These are phyloP conservation scores for Timema podura DNA, from an alignment of 2,888 invertebrate genomes.

Conservation along the genomic window DNA sequence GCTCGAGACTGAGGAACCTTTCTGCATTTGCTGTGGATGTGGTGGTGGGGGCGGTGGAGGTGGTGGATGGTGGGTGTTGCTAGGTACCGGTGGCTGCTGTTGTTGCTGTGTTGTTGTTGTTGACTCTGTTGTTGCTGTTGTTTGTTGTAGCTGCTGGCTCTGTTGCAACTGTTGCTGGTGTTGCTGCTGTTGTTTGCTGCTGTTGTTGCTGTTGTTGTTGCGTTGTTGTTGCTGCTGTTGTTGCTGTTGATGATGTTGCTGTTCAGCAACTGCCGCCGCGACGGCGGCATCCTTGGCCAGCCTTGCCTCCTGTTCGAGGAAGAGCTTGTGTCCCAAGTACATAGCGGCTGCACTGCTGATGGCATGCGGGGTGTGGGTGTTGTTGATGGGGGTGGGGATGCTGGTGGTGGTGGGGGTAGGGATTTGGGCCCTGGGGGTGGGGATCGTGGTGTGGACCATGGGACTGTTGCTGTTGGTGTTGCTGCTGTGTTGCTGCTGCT, in stretches of 20 bases:
- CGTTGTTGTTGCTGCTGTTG: constrained; percentile 49
- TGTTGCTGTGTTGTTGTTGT: too few relatives aligned
- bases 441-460: constrained; percentile 33
- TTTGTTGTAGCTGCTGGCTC: constrained; percentile 47
- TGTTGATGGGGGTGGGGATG: constrained; percentile 35
- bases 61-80: constrained; percentile 44
- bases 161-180: constrained; percentile 57
- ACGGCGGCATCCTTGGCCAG: constrained; percentile 54
- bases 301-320: constrained; percentile 74
- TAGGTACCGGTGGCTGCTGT: constrained; percentile 36
- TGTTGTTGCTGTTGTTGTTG: too few relatives aligned
- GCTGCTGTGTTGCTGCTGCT: constrained; percentile 51
- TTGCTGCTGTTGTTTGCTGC: constrained; percentile 48
- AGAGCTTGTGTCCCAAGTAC: constrained; percentile 75
- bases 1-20: constrained; percentile 31
- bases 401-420: constrained; percentile 36
- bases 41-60: constrained; percentile 45
- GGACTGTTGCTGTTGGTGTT: constrained; percentile 45
- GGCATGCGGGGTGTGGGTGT: constrained; percentile 34
- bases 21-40: constrained; percentile 41
- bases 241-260: constrained; percentile 43
- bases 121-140: constrained; percentile 40
- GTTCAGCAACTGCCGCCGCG: constrained; percentile 33
- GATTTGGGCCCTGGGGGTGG: constrained; percentile 35
- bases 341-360: constrained; percentile 54